These are phyloP conservation scores for Echeneis naucrates DNA, from an alignment of 2,797 vertebrate species.

Conservation along the genomic window DNA sequence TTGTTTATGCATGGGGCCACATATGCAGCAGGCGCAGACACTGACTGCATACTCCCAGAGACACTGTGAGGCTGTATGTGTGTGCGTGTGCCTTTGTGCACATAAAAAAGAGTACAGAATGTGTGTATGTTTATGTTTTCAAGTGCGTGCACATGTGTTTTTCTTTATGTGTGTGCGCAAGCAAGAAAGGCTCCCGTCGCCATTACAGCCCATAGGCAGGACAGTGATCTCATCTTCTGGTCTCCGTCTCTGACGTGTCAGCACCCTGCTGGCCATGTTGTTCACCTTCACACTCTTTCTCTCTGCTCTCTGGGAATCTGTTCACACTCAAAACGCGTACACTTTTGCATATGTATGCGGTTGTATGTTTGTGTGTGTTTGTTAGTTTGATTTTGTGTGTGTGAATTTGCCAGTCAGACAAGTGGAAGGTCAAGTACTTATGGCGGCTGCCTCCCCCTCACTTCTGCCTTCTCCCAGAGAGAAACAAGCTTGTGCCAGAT, in stretches of 20 bases:
- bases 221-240: conserved; percentile 67
- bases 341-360: conserved; percentile 61
- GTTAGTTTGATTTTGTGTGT: conserved; percentile 46
- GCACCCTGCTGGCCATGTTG: conserved; percentile 66
- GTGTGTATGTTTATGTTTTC: conserved; percentile 33
- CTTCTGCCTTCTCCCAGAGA: conserved; percentile 54
- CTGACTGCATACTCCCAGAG: conserved; percentile 74
- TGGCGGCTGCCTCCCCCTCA: conserved; percentile 48
- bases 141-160: conserved; percentile 9
- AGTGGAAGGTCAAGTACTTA: conserved; percentile 76
- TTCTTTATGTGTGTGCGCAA: neutral
- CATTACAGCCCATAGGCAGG: conserved; percentile 56
- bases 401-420: conserved; percentile 65
- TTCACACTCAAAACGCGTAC: conserved; percentile 29
- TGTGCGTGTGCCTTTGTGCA: conserved; percentile 29
- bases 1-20: conserved; percentile 85
- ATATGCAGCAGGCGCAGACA: conserved; percentile 74
- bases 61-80: conserved; percentile 61
- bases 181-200: conserved; percentile 28
- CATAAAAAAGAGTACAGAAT: conserved; percentile 36
- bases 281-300: conserved; percentile 69
- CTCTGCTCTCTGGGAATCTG: conserved; percentile 47
- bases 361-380: conserved; percentile 37
- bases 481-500: conserved; percentile 74
- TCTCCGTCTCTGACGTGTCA: conserved; percentile 64